phyloP scores from a whole-genome alignment of 1,140 invertebrate genomes.

The Drosophila persimilis region DNA sequence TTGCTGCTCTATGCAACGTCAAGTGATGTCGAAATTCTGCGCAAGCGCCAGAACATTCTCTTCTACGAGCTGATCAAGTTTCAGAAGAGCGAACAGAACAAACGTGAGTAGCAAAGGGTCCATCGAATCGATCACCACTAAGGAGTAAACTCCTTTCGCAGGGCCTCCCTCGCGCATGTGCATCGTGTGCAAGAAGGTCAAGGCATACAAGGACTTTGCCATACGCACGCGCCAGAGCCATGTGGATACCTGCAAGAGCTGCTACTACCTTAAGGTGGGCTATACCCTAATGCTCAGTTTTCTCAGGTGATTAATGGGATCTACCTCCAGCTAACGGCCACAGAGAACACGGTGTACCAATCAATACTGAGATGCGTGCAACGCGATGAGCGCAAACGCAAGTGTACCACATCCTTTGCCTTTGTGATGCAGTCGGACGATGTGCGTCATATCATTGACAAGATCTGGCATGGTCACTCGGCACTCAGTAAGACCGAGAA shows the following conservation, averaged over 20 bases:
- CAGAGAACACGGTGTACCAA: conserved; percentile 82
- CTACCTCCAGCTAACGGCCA: conserved; percentile 53
- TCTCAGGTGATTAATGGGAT: background rate
- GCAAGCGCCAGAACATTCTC: conserved; percentile 71
- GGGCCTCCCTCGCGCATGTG: conserved; percentile 73
- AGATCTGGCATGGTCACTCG: conserved; percentile 87
- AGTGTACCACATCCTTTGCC: conserved; percentile 83
- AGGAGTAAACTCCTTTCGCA: background rate
- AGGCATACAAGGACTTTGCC: conserved; percentile 64
- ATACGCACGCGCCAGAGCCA: conserved; percentile 73
- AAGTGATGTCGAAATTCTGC: conserved; percentile 66
- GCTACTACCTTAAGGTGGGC: conserved; percentile 73
- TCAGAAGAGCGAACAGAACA: conserved; percentile 33
- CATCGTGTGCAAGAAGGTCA: conserved; percentile 76
- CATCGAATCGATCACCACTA: background rate
- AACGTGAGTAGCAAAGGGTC: conserved; percentile 36
- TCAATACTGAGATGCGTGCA: conserved; percentile 85
- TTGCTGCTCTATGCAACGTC: conserved; percentile 69
- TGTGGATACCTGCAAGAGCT: conserved; percentile 79
- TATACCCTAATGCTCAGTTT: background rate
- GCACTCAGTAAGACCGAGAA: conserved; percentile 85
- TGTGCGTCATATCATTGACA: conserved; percentile 85
- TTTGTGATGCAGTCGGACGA: conserved; percentile 85
- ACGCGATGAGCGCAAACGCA: conserved; percentile 84
- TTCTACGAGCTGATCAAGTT: conserved; percentile 78